Conservation (phyloP, 2,797 vertebrate genomes). For the Aselliscus stoliczkanus region DNA sequence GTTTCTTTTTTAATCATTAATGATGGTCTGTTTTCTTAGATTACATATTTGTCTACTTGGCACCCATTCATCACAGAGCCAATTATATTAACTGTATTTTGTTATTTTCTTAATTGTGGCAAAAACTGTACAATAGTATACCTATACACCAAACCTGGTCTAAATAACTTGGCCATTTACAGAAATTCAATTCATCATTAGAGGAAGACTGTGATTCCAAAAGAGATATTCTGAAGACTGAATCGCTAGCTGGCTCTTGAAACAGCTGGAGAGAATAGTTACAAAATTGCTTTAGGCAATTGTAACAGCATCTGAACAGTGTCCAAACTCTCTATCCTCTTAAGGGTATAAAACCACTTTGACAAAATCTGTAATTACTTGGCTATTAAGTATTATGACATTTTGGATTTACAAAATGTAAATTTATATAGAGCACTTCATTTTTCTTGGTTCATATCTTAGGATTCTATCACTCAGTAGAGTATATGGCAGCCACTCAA, state of each 20-base stretch:
- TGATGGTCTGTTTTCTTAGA: not conserved
- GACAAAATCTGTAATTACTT: not conserved
- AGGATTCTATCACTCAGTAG: not conserved
- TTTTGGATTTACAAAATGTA: not conserved
- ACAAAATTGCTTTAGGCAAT: not conserved
- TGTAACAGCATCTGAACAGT: not conserved
- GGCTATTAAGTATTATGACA: not conserved
- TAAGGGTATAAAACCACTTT: not conserved
- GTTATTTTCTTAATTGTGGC: not conserved
- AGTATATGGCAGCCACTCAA: not conserved
- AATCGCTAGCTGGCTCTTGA: not conserved
- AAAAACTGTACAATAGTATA: not conserved
- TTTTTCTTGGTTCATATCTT: not conserved
- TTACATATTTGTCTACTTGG: not conserved
- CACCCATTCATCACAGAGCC: not conserved
- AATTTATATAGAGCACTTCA: not conserved
- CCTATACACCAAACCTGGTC: not conserved
- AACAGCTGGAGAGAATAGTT: not conserved
- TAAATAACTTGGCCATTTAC: not conserved
- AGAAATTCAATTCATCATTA: not conserved
- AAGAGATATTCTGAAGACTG: not conserved
- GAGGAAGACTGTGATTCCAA: not conserved
- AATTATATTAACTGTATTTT: not conserved
- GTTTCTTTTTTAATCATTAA: not conserved
- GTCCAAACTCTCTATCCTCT: not conserved